Conservation (phyloP, 2,113 vertebrate genomes). For the Dicrurus megarhynchus region DNA sequence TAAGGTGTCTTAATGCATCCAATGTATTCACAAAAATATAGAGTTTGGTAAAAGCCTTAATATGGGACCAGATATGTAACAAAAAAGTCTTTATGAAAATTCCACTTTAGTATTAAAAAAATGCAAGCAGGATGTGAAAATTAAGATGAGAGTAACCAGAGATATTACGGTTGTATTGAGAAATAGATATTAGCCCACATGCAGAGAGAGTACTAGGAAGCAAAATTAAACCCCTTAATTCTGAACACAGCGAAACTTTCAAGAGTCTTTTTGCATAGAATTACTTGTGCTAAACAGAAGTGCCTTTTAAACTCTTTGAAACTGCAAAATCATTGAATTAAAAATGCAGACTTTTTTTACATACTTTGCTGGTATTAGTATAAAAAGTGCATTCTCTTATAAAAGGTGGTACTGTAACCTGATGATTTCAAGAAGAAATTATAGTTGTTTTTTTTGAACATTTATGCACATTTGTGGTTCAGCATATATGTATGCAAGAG, state of each 20-base stretch:
- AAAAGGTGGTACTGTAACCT: neutral
- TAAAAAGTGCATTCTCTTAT: neutral
- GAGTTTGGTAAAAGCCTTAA: neutral
- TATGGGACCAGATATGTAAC: neutral
- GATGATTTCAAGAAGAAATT: neutral
- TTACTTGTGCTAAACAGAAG: neutral
- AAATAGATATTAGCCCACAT: neutral
- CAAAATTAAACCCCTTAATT: neutral
- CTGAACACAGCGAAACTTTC: neutral
- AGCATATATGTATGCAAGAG: neutral
- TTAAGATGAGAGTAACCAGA: neutral
- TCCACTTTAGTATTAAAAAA: neutral
- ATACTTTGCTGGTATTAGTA: neutral
- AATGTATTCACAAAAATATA: neutral
- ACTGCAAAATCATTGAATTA: neutral
- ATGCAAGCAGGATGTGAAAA: neutral
- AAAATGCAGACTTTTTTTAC: neutral
- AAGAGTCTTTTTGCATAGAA: neutral
- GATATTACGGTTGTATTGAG: neutral
- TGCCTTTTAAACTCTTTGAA: neutral
- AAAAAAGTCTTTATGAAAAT: neutral
- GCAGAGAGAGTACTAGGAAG: neutral
- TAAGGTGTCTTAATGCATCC: neutral
- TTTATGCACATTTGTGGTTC: neutral
- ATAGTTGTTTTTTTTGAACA: neutral